Evolutionary conservation across 2,113 vertebrate genomes (phyloP).

Genomic region (Hippocampus abdominalis): DNA sequence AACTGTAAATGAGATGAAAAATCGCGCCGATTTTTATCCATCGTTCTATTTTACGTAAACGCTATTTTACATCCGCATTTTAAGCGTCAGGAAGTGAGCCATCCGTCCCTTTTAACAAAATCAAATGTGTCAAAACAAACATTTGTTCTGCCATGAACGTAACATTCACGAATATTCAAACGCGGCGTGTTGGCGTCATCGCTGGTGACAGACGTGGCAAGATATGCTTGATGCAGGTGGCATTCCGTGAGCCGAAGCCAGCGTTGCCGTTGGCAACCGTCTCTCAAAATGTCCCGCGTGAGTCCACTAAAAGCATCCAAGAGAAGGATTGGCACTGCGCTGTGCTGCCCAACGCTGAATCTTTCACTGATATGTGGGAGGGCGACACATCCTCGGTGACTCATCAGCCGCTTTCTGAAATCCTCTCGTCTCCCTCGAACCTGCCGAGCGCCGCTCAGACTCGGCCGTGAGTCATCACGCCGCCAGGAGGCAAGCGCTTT

Average conservation of each 20-base stretch:
- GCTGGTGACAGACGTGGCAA: neutral
- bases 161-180: no score
- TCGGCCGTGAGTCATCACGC: neutral
- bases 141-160: no score
- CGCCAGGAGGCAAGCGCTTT: neutral
- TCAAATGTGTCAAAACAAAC: no score
- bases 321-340: neutral
- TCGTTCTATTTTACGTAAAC: no score
- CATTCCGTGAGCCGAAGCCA: neutral
- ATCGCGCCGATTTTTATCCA: no score
- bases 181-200: no score
- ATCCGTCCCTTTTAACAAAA: no score
- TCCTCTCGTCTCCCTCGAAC: neutral
- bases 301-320: neutral
- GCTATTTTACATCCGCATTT: no score
- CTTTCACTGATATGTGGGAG: neutral
- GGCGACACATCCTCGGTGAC: neutral
- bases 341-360: neutral
- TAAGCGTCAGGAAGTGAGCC: no score
- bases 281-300: neutral
- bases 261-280: constrained; percentile 34
- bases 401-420: neutral
- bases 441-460: neutral
- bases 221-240: neutral
- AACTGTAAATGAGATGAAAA: no score